A percentile compares a stretch with the other conserved stretches of the same genome.
These are phyloP conservation scores for Ochotona princeps DNA, from an alignment of 2,113 vertebrate species.

Conservation along the genomic window DNA sequence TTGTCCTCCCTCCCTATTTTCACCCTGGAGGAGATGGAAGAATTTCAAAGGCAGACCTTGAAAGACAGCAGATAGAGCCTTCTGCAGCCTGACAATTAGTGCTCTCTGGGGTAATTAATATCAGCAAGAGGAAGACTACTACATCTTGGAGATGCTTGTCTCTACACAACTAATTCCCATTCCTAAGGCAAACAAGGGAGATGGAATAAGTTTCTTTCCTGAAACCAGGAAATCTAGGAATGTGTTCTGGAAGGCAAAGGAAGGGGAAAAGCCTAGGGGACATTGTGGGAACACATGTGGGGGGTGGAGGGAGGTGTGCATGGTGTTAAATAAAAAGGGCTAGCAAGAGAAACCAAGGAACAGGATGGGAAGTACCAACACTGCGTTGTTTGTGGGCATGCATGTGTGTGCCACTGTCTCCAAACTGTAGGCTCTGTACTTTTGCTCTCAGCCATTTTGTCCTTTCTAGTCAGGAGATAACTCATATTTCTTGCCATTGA, in stretches of 20 bases:
- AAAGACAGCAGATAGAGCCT: background rate
- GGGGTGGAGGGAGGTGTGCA: background rate
- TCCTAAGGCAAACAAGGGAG: background rate
- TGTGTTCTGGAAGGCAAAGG: background rate
- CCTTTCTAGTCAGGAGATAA: background rate
- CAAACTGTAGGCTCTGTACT: background rate
- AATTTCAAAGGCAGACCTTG: background rate
- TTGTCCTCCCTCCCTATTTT: background rate
- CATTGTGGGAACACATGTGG: background rate
- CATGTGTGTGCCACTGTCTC: background rate
- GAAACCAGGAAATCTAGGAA: background rate
- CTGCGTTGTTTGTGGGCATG: accelerated
- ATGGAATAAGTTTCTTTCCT: background rate
- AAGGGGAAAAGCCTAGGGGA: background rate
- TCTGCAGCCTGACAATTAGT: background rate
- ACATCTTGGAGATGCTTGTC: background rate
- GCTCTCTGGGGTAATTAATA: background rate
- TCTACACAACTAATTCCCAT: background rate
- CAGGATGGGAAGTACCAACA: too few relatives aligned
- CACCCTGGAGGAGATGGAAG: background rate
- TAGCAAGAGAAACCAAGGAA: too few relatives aligned
- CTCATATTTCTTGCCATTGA: background rate
- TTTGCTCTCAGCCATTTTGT: background rate
- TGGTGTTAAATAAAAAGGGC: background rate
- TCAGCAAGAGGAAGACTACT: background rate